Evolutionary conservation across 2,888 invertebrate genomes (phyloP).

Genomic region (Salpingus planirostris): DNA sequence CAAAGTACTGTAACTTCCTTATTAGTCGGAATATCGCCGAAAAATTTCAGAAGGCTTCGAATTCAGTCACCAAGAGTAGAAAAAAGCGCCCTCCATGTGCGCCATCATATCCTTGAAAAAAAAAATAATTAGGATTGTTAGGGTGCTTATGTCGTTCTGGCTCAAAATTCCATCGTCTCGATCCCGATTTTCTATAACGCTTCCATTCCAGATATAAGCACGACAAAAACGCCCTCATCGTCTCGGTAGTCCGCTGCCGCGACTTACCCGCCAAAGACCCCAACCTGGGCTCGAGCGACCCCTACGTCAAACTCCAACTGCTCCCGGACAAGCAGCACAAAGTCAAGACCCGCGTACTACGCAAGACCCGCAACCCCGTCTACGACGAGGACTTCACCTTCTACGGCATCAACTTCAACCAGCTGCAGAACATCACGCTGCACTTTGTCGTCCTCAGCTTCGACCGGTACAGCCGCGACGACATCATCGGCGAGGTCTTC

Average conservation of each 20-base stretch:
- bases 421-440: slow-evolving; percentile 79
- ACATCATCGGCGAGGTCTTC: slow-evolving; percentile 95
- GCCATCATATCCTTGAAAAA: no score
- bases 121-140: no score
- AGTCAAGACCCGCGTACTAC: slow-evolving; percentile 82
- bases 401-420: slow-evolving; percentile 83
- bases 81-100: no score
- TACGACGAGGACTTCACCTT: slow-evolving; percentile 99
- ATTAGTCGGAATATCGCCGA: no score
- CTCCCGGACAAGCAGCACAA: slow-evolving; percentile 97
- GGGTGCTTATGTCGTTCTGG: no score
- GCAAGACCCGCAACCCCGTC: slow-evolving; percentile 91
- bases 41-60: no score
- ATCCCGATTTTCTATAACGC: no score
- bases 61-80: no score
- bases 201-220: slow-evolving; percentile 63
- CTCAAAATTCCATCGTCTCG: no score
- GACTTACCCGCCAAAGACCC: slow-evolving; percentile 81
- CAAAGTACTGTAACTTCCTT: no score
- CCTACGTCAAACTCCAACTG: slow-evolving; percentile 95
- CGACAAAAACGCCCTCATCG: slow-evolving; percentile 84
- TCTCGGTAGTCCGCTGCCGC: slow-evolving; percentile 84
- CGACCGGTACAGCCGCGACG: slow-evolving; percentile 95
- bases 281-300: slow-evolving; percentile 77
- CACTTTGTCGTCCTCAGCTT: slow-evolving; percentile 93